Percentiles rank a stretch among this genome's conserved stretches.
Conservation (phyloP, 2,113 vertebrate genomes). For the Cyphomyrus plagiostoma region DNA sequence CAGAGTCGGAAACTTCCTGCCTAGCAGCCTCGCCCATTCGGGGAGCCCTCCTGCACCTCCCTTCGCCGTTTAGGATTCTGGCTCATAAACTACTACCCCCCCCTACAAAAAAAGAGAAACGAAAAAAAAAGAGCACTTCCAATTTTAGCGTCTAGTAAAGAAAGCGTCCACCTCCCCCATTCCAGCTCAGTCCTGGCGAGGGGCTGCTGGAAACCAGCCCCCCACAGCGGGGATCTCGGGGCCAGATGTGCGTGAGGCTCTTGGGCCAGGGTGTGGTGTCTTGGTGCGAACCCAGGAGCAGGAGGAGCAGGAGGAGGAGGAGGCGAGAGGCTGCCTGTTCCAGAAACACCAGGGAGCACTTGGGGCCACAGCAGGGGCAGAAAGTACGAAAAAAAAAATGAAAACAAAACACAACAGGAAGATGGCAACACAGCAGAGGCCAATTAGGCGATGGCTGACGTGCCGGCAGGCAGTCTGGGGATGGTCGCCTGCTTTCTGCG, state of each 20-base stretch:
- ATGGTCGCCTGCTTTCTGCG: background rate
- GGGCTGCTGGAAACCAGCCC: slow-evolving; percentile 19
- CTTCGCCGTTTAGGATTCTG: background rate
- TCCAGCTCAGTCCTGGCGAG: background rate
- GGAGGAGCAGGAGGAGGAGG: slow-evolving; percentile 33
- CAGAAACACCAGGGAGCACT: slow-evolving; percentile 34
- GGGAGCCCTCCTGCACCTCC: background rate
- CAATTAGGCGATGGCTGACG: slow-evolving; percentile 52
- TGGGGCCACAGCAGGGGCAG: slow-evolving; percentile 28
- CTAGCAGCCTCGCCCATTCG: background rate
- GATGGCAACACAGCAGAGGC: slow-evolving; percentile 50
- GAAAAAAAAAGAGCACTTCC: background rate
- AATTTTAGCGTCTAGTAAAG: slow-evolving; percentile 4
- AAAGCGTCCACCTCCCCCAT: background rate
- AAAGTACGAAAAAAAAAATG: slow-evolving; percentile 30
- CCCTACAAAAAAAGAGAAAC: background rate
- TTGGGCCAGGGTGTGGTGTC: slow-evolving; percentile 26
- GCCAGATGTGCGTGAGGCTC: slow-evolving; percentile 44
- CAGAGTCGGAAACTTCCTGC: background rate
- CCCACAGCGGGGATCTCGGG: slow-evolving; percentile 25
- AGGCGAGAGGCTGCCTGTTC: slow-evolving; percentile 33
- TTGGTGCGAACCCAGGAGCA: slow-evolving; percentile 33
- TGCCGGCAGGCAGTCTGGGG: slow-evolving; percentile 29
- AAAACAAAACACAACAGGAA: slow-evolving; percentile 53
- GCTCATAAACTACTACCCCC: background rate